These are phyloP conservation scores for Ophonus ardosiacus DNA, from an alignment of 2,888 invertebrate genomes.

Conservation along the genomic window DNA sequence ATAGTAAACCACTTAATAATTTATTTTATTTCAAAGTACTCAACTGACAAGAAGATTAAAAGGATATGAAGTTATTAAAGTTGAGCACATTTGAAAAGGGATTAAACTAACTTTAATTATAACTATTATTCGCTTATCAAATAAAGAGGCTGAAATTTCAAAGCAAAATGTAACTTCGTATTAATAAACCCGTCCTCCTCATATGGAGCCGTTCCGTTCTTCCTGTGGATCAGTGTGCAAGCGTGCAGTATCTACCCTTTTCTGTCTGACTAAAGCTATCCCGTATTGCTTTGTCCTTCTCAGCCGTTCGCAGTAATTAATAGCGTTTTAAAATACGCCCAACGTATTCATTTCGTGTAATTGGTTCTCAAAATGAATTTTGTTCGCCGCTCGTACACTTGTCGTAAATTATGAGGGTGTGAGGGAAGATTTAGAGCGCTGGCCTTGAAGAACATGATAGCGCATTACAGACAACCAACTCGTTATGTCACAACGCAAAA, in stretches of 20 bases:
- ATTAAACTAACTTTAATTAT: neutral
- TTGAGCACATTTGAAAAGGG: neutral
- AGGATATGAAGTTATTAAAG: neutral
- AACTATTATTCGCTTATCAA: neutral
- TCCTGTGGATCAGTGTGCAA: neutral
- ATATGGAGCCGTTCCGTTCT: neutral
- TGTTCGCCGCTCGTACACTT: slow-evolving; percentile 50
- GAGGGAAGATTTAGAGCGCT: slow-evolving; percentile 26
- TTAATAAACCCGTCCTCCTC: neutral
- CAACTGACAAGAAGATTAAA: neutral
- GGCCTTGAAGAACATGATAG: slow-evolving; percentile 5
- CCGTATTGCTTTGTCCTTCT: slow-evolving; percentile 4
- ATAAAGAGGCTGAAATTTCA: neutral
- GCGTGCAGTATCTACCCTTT: neutral
- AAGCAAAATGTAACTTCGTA: neutral
- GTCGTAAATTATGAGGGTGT: slow-evolving; percentile 65
- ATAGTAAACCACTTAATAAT: too few relatives aligned
- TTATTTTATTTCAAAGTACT: neutral
- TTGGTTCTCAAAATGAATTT: slow-evolving; percentile 66
- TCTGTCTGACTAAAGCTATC: neutral
- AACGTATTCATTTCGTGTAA: slow-evolving; percentile 66
- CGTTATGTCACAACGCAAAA: too few relatives aligned
- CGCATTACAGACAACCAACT: neutral
- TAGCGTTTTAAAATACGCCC: slow-evolving; percentile 66
- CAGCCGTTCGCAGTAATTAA: slow-evolving; percentile 63